Percentiles rank a stretch among this genome's conserved stretches.
Conservation (phyloP, 2,888 invertebrate genomes). For the Drosophila mimica region DNA sequence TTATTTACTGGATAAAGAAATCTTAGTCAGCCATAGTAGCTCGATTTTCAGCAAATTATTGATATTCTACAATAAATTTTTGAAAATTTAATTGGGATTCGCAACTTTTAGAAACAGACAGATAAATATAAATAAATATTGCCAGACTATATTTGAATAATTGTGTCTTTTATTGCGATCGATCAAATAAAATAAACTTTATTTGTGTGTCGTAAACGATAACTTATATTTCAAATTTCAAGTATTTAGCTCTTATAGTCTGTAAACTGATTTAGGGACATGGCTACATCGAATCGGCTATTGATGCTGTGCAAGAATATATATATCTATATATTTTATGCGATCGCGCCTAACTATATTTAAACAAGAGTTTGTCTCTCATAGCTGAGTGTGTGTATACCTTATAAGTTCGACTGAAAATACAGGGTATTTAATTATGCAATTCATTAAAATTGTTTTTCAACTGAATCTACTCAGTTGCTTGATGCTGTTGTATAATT, state of each 20-base stretch:
- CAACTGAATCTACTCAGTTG: not conserved
- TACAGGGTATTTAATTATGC: not conserved
- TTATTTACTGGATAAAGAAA: not conserved
- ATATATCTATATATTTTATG: not conserved
- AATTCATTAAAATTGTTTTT: not conserved
- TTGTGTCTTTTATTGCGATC: not conserved
- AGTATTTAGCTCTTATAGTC: not conserved
- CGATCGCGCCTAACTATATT: too few relatives aligned
- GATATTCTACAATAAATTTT: not conserved
- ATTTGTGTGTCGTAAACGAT: too few relatives aligned
- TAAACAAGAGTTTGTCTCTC: too few relatives aligned
- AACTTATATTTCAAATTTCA: not conserved
- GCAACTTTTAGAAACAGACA: not conserved
- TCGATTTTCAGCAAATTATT: too few relatives aligned
- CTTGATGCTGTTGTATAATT: conserved; percentile 24
- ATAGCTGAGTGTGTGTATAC: not conserved
- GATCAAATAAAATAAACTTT: too few relatives aligned
- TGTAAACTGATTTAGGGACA: not conserved
- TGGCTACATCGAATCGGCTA: too few relatives aligned
- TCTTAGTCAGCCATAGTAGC: not conserved
- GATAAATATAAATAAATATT: not conserved
- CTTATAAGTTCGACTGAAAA: too few relatives aligned
- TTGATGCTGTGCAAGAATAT: not conserved
- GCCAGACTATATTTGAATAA: not conserved
- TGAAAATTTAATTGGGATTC: not conserved